Evolutionary conservation across 2,113 vertebrate genomes (phyloP).

Genomic region (Apodemus speciosus): DNA sequence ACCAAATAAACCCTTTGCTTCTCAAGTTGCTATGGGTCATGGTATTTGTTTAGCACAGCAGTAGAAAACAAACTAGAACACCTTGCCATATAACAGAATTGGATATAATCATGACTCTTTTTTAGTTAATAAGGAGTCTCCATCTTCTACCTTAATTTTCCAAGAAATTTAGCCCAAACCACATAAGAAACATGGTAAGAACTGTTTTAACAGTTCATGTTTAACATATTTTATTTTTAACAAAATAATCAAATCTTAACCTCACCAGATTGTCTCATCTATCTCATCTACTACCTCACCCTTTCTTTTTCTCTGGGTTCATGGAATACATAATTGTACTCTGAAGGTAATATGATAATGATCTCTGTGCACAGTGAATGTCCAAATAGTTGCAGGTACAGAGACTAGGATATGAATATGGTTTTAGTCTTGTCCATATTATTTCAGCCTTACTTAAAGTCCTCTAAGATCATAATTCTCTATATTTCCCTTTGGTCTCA

Average conservation of each 20-base stretch:
- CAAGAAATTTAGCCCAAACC: background rate
- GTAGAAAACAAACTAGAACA: background rate
- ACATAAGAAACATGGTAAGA: background rate
- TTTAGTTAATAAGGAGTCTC: background rate
- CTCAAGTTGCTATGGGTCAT: background rate
- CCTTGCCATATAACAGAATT: background rate
- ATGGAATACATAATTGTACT: background rate
- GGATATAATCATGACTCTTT: background rate
- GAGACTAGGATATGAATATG: background rate
- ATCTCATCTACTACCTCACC: too few relatives aligned
- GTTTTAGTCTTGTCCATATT: background rate
- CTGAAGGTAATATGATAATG: background rate
- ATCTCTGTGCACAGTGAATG: background rate
- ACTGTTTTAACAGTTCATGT: background rate
- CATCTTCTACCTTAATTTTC: background rate
- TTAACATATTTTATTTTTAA: background rate
- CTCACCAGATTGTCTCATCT: background rate
- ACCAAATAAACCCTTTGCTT: background rate
- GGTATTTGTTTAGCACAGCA: background rate
- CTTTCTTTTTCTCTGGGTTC: background rate
- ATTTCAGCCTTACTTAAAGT: background rate
- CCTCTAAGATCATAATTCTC: background rate
- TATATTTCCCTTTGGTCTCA: background rate
- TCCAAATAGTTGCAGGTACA: background rate
- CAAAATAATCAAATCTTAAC: background rate